phyloP scores from a whole-genome alignment of 2,113 vertebrate genomes.

The Cettia cetti region DNA sequence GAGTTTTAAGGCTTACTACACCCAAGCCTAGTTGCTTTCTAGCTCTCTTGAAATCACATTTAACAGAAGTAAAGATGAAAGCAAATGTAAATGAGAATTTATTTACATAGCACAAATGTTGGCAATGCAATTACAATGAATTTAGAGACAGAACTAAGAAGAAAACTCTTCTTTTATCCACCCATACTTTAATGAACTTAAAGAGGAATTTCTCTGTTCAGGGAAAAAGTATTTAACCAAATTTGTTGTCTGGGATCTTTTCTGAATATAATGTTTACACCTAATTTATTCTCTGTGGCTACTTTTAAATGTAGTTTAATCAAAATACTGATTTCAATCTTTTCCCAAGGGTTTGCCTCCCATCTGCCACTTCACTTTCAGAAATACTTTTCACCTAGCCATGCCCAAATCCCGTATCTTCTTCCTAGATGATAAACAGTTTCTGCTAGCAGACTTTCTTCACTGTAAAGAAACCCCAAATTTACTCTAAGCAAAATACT shows the following conservation, averaged over 20 bases:
- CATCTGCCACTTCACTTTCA: slow-evolving; percentile 5
- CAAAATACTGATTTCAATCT: slow-evolving; percentile 33
- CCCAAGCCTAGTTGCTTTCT: not conserved
- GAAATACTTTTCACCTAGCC: not conserved
- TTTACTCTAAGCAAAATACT: not conserved
- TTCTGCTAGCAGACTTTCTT: not conserved
- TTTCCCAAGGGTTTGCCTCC: slow-evolving; percentile 20
- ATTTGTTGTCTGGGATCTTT: slow-evolving; percentile 24
- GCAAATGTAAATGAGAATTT: slow-evolving; percentile 21
- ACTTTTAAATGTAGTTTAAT: slow-evolving; percentile 14
- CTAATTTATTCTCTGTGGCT: slow-evolving; percentile 24
- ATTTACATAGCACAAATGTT: not conserved
- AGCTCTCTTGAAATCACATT: not conserved
- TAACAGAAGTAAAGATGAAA: slow-evolving; percentile 30
- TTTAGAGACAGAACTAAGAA: not conserved
- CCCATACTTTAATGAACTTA: not conserved
- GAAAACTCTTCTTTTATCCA: slow-evolving; percentile 46
- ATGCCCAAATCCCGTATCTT: not conserved
- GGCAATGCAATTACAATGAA: not conserved
- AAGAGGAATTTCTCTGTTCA: not conserved
- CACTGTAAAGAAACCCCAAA: not conserved
- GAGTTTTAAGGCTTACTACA: not conserved
- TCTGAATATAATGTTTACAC: not conserved
- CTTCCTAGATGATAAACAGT: not conserved
- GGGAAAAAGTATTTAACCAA: not conserved